A percentile compares a stretch with the other conserved stretches of the same genome.
These are phyloP conservation scores for Quadroppia sp. DNA, from an alignment of 2,888 invertebrate species.

Conservation along the genomic window DNA sequence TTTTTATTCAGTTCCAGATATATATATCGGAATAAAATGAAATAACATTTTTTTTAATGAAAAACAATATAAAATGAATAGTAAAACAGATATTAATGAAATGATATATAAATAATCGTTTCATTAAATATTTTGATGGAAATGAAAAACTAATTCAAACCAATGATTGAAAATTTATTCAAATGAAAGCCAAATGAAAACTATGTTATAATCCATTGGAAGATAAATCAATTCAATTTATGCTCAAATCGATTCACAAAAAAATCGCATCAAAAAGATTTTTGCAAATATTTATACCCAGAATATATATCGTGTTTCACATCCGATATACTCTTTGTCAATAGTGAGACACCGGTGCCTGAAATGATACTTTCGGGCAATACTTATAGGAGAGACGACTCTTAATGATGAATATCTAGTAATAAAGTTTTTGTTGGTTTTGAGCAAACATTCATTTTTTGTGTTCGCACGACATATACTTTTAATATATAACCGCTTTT, in stretches of 20 bases:
- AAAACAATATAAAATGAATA: no score
- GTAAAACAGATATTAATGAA: no score
- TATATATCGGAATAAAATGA: no score
- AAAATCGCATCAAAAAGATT: neutral
- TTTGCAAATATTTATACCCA: neutral
- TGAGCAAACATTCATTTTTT: constrained; percentile 8
- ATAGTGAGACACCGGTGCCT: constrained; percentile 15
- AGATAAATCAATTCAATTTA: neutral
- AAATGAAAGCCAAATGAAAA: no score
- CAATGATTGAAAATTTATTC: no score
- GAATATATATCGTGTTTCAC: constrained; percentile 21
- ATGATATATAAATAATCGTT: no score
- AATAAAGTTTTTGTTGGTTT: constrained; percentile 7
- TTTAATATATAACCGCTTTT: neutral
- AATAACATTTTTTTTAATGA: no score
- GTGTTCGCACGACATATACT: neutral
- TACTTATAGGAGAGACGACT: neutral
- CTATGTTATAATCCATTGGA: no score
- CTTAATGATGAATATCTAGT: constrained; percentile 26
- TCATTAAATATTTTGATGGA: no score
- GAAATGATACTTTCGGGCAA: constrained; percentile 35
- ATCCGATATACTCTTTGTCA: constrained; percentile 9
- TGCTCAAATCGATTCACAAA: neutral
- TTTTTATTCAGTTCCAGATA: no score
- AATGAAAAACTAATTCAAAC: no score